phyloP scores from a whole-genome alignment of 2,113 vertebrate species.

The Siphamia tubifer region DNA sequence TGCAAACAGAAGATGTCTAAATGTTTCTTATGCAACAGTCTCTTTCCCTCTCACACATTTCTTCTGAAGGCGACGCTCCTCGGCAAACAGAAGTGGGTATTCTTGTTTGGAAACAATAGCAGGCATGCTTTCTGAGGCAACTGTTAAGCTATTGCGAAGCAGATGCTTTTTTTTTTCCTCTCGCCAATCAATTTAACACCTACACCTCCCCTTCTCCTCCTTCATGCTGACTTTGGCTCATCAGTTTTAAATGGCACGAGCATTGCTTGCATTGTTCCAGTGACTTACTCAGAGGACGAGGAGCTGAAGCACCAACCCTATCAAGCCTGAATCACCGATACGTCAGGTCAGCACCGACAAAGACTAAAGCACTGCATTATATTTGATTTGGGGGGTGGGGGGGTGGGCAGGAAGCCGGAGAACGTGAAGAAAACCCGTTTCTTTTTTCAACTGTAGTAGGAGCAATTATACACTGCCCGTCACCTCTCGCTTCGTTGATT shows the following conservation, averaged over 20 bases:
- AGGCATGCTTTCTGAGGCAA: slow-evolving; percentile 65
- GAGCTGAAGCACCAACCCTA: slow-evolving; percentile 40
- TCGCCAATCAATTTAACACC: slow-evolving; percentile 76
- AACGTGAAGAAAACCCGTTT: slow-evolving; percentile 5
- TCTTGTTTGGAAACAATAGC: slow-evolving; percentile 75
- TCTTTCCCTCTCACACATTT: slow-evolving; percentile 58
- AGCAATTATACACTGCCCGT: no score
- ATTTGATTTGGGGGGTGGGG: no score
- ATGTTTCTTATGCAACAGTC: slow-evolving; percentile 70
- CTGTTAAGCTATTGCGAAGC: slow-evolving; percentile 66
- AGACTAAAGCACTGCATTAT: no score
- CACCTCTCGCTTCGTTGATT: no score
- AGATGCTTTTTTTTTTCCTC: slow-evolving; percentile 69
- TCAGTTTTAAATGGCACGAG: slow-evolving; percentile 69
- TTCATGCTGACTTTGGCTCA: slow-evolving; percentile 59
- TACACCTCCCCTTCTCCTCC: slow-evolving; percentile 66
- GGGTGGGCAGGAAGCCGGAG: slow-evolving; percentile 5
- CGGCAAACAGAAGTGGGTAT: slow-evolving; percentile 65
- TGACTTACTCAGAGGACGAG: slow-evolving; percentile 57
- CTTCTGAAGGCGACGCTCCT: slow-evolving; percentile 60
- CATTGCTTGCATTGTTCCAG: slow-evolving; percentile 61
- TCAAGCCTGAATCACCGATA: slow-evolving; percentile 44
- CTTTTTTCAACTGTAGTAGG: slow-evolving; percentile 21
- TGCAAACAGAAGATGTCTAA: slow-evolving; percentile 41
- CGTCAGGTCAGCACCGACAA: slow-evolving; percentile 37